A percentile compares a stretch with the other conserved stretches of the same genome.
phyloP scores from a whole-genome alignment of 2,888 invertebrate genomes.

The Pachymerium ferrugineum region DNA sequence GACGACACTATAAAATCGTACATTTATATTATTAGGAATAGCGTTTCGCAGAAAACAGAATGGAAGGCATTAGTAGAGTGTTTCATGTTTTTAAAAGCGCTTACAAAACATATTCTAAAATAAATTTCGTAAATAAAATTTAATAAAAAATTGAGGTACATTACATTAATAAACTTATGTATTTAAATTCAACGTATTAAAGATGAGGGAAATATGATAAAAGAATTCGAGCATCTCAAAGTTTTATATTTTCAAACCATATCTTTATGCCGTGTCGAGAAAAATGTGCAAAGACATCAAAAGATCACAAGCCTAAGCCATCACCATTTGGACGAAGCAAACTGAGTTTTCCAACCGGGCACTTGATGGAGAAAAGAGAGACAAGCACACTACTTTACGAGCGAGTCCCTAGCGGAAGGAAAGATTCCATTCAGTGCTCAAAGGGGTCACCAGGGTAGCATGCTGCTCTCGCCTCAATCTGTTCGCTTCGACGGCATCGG shows the following conservation, averaged over 20 bases:
- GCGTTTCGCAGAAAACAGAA: not conserved
- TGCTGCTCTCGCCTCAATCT: slow-evolving; percentile 27
- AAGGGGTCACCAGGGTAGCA: slow-evolving; percentile 27
- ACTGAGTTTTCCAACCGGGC: slow-evolving; percentile 27
- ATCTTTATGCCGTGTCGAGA: slow-evolving; percentile 11
- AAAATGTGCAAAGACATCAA: slow-evolving; percentile 27
- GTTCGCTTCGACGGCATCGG: slow-evolving; percentile 23
- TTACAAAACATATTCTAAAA: no score
- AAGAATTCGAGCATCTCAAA: not conserved
- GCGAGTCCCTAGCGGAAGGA: slow-evolving; percentile 24
- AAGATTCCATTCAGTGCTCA: slow-evolving; percentile 27
- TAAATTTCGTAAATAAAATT: no score
- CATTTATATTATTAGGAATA: slow-evolving; percentile 21
- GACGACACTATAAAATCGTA: slow-evolving; percentile 21
- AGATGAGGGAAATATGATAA: no score
- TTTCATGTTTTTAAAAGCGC: not conserved
- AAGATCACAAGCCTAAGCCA: slow-evolving; percentile 27
- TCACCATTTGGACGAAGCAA: slow-evolving; percentile 19
- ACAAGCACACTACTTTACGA: slow-evolving; percentile 20
- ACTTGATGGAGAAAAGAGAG: slow-evolving; percentile 27
- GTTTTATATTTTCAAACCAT: slow-evolving; percentile 20
- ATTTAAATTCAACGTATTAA: no score
- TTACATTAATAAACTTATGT: no score
- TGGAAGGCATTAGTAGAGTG: not conserved
- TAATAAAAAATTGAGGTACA: no score